These are phyloP conservation scores for Lordiphosa collinella DNA, from an alignment of 1,140 invertebrate genomes.

Conservation along the genomic window DNA sequence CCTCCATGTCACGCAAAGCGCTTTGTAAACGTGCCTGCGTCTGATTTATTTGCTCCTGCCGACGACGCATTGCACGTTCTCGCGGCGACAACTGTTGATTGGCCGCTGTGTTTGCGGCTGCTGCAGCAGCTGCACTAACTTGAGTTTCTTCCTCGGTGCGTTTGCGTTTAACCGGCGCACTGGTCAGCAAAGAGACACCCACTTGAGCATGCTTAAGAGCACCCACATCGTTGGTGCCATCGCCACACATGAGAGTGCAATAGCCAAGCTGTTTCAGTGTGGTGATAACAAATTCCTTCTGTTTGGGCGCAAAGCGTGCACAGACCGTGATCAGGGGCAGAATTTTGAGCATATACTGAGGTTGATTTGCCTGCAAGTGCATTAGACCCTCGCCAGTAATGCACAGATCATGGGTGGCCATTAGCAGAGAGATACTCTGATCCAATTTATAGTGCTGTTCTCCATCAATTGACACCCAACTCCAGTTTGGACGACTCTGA, in stretches of 20 bases:
- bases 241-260: conserved; percentile 99
- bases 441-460: conserved; percentile 76
- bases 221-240: conserved; percentile 99
- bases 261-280: conserved; percentile 93
- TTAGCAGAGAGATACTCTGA: conserved; percentile 50
- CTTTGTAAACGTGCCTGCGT: conserved; percentile 78
- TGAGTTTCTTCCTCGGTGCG: conserved; percentile 67
- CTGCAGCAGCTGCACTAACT: conserved; percentile 25
- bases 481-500: conserved; percentile 82
- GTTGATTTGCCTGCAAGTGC: conserved; percentile 85
- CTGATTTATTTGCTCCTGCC: conserved; percentile 76
- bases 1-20: conserved; percentile 93
- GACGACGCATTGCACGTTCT: conserved; percentile 68
- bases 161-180: conserved; percentile 86
- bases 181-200: conserved; percentile 93
- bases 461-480: conserved; percentile 85
- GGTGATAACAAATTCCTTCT: conserved; percentile 97
- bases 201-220: conserved; percentile 96
- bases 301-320: conserved; percentile 96
- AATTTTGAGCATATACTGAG: conserved; percentile 85
- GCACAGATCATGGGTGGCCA: conserved; percentile 91
- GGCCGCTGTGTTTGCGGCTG: conserved; percentile 30
- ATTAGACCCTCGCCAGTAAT: conserved; percentile 94
- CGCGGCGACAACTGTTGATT: conserved; percentile 62
- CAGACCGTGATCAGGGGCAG: conserved; percentile 94